phyloP scores from a whole-genome alignment of 2,113 vertebrate genomes.

The Chloropsis cyanopogon region DNA sequence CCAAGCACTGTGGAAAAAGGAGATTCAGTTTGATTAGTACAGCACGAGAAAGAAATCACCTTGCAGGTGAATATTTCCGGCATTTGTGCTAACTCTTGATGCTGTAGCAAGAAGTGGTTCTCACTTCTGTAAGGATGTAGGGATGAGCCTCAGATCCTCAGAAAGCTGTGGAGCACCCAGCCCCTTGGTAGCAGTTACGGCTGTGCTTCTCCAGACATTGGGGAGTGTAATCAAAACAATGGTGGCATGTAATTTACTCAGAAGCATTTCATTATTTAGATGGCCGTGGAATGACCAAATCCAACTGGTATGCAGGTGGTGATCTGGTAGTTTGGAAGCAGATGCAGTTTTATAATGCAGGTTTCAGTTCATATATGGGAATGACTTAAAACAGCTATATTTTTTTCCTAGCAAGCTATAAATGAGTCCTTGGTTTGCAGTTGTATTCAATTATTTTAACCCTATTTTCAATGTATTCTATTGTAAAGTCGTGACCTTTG shows the following conservation, averaged over 20 bases:
- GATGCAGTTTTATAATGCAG: conserved; percentile 62
- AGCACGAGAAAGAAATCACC: fast-evolving
- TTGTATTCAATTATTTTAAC: conserved; percentile 67
- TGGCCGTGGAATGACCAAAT: conserved; percentile 50
- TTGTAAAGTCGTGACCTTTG: conserved; percentile 65
- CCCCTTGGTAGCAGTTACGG: not conserved
- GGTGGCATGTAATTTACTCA: conserved; percentile 35
- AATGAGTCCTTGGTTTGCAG: conserved; percentile 58
- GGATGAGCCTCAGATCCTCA: not conserved
- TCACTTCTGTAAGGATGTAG: not conserved
- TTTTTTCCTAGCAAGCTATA: conserved; percentile 55
- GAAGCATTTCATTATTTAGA: conserved; percentile 42
- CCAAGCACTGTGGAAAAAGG: not conserved
- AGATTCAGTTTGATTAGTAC: not conserved
- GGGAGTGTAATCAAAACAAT: conserved; percentile 6
- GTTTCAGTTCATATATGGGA: conserved; percentile 60
- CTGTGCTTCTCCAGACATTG: not conserved
- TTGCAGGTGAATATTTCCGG: not conserved
- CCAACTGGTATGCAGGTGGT: conserved; percentile 43
- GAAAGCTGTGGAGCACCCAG: not conserved
- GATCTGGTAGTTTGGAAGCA: conserved; percentile 41
- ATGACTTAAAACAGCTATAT: conserved; percentile 58
- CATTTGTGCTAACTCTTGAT: fast-evolving
- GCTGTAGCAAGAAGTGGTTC: not conserved
- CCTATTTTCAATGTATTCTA: conserved; percentile 68